A percentile compares a stretch with the other conserved stretches of the same genome.
Conservation (phyloP, 2,113 vertebrate species). For the Hemichromis elongatus region DNA sequence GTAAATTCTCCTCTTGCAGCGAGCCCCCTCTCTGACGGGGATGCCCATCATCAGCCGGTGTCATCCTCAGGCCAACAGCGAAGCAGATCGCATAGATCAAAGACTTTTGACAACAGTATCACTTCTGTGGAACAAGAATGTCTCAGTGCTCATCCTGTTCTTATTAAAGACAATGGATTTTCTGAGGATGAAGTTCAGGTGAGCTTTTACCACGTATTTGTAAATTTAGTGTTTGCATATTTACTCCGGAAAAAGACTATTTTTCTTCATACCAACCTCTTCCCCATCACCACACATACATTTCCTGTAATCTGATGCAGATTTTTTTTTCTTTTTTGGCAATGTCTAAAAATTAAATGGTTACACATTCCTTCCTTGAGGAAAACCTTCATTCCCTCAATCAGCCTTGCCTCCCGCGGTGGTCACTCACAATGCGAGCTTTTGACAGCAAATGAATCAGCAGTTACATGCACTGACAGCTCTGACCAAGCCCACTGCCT, state of each 20-base stretch:
- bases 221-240: background rate
- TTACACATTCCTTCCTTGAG: constrained; percentile 54
- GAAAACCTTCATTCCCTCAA: constrained; percentile 28
- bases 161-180: constrained; percentile 28
- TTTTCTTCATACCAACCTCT: background rate
- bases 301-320: background rate
- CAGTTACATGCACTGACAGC: constrained; percentile 76
- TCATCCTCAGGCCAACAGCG: constrained; percentile 31
- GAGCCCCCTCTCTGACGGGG: constrained; percentile 28
- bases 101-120: constrained; percentile 60
- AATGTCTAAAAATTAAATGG: constrained; percentile 42
- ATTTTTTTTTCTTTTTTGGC: constrained; percentile 6
- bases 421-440: constrained; percentile 69
- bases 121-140: constrained; percentile 27
- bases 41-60: background rate
- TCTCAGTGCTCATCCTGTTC: constrained; percentile 18
- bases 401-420: constrained; percentile 50
- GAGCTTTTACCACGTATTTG: background rate
- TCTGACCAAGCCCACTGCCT: constrained; percentile 54
- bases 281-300: background rate
- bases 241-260: background rate
- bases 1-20: constrained; percentile 64
- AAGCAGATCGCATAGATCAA: constrained; percentile 58
- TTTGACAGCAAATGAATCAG: constrained; percentile 78
- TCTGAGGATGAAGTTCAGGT: constrained; percentile 59